Evolutionary conservation across 2,113 vertebrate genomes (phyloP).

Genomic region (Syrrhaptes paradoxus): DNA sequence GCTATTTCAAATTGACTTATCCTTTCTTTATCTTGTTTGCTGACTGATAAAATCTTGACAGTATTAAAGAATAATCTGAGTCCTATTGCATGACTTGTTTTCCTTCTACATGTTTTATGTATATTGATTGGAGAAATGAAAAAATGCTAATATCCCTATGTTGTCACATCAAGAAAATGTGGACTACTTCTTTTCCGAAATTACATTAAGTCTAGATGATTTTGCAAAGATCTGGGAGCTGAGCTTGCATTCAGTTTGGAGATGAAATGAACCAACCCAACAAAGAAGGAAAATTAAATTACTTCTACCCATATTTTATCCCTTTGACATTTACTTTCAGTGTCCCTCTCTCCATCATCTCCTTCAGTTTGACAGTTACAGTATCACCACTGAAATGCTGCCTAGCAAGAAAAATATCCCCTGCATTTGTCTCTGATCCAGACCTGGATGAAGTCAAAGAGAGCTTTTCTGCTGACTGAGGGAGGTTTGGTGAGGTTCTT

Average conservation of each 20-base stretch:
- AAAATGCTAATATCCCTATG: constrained; percentile 15
- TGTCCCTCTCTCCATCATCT: constrained; percentile 2
- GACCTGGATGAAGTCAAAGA: neutral
- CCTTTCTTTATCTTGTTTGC: constrained; percentile 34
- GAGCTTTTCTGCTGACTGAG: neutral
- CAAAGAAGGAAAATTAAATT: constrained; percentile 38
- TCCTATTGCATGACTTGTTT: constrained; percentile 5
- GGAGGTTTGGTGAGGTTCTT: neutral
- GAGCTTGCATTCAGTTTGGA: constrained; percentile 14
- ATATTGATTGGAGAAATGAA: constrained; percentile 28
- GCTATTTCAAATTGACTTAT: constrained; percentile 33
- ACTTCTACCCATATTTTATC: constrained; percentile 46
- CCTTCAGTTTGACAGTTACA: neutral
- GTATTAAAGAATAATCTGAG: constrained; percentile 18
- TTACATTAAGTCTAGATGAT: constrained; percentile 41
- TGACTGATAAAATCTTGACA: constrained; percentile 21
- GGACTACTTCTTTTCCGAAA: constrained; percentile 34
- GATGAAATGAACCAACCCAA: constrained; percentile 36
- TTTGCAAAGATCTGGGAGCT: constrained; percentile 18
- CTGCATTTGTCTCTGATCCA: neutral
- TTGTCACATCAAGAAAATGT: constrained; percentile 19
- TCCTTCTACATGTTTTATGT: neutral
- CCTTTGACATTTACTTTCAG: constrained; percentile 44
- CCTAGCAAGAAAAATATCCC: neutral
- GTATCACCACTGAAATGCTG: neutral